Evolutionary conservation across 1,140 invertebrate genomes (phyloP).

Genomic region (Ceratina calcarata): DNA sequence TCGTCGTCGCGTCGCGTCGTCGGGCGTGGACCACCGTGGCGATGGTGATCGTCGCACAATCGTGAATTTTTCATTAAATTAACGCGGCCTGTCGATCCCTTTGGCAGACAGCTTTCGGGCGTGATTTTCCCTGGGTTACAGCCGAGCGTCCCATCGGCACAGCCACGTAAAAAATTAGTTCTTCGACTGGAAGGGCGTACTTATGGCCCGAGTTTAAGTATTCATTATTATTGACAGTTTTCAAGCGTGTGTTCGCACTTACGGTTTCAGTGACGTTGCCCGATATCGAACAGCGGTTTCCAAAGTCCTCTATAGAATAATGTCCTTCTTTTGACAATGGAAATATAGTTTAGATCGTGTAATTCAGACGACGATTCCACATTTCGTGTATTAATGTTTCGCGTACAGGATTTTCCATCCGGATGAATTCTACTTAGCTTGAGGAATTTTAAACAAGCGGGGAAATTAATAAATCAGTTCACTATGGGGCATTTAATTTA

Average conservation of each 20-base stretch:
- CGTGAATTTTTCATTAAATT: conserved; percentile 64
- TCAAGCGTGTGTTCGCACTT: conserved; percentile 29
- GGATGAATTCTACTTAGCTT: background rate
- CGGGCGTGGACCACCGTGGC: background rate
- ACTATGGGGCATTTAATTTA: background rate
- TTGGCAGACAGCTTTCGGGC: conserved; percentile 15
- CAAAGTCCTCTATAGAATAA: background rate
- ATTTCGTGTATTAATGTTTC: background rate
- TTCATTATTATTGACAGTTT: conserved; percentile 33
- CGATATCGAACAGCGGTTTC: background rate
- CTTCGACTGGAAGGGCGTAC: background rate
- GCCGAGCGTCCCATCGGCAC: background rate
- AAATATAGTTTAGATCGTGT: background rate
- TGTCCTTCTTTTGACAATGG: background rate
- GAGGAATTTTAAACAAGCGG: background rate
- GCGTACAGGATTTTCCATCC: background rate
- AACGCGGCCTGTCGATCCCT: conserved; percentile 59
- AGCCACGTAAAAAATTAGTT: conserved; percentile 31
- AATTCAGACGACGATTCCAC: background rate
- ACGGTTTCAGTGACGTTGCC: conserved; percentile 35
- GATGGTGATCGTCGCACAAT: conserved; percentile 33
- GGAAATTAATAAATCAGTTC: conserved; percentile 2
- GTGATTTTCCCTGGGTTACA: background rate
- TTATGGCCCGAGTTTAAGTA: conserved; percentile 6
- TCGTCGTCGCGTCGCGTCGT: too few species aligned